Base-by-base conservation (phyloP, 2,888 invertebrate genomes). In the Oscheius sp. region DNA sequence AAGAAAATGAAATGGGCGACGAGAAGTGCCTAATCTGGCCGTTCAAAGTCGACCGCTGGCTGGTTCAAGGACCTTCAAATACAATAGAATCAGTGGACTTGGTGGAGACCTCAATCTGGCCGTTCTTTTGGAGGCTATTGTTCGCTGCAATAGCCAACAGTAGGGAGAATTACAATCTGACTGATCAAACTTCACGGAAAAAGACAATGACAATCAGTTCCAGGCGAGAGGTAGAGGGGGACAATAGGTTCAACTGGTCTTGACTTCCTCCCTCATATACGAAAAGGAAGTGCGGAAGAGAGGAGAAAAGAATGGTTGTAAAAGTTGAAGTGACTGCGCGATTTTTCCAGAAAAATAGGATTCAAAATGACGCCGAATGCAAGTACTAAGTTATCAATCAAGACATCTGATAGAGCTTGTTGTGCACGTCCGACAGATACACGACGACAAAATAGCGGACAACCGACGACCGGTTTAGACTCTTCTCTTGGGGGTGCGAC, bases 391-490 rank as follows among this genome's bases (percentile, higher is more conserved):
- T 10, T 33, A 55, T 55, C 55, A 55, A 55, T 55, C 34, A 55
- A 34, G 55, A 55, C 8, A n/a, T 12, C 29, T 27, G 52, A 52
- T 42, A 42, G 52, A 31, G 55, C n/a, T n/a, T 34, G 34, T 20
- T 55, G 55, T 55, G n/a, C 34, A 34, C 34, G 34, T 55, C 34
- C 17, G 34, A 6, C 33, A n/a, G 34, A 34, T n/a, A 25, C 12
- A 23, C 12, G 23, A 12, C 48, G 48, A 55, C 55, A 48, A 48
- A 48, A 48, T 48, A 48, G 48, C 48, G 48, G 55, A 55, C n/a
- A n/a, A n/a, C n/a, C n/a, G 55, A n/a, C 55, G 55, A 55, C 55
- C 55, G 55, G 55, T 55, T 55, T 55, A 34, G 29, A 27, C 25
- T 5, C 42, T n/a, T n/a, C n/a, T n/a, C 4, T 42, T 12, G 48